These are phyloP conservation scores for Chesias legatella DNA, from an alignment of 2,888 invertebrate genomes.

Conservation along the genomic window DNA sequence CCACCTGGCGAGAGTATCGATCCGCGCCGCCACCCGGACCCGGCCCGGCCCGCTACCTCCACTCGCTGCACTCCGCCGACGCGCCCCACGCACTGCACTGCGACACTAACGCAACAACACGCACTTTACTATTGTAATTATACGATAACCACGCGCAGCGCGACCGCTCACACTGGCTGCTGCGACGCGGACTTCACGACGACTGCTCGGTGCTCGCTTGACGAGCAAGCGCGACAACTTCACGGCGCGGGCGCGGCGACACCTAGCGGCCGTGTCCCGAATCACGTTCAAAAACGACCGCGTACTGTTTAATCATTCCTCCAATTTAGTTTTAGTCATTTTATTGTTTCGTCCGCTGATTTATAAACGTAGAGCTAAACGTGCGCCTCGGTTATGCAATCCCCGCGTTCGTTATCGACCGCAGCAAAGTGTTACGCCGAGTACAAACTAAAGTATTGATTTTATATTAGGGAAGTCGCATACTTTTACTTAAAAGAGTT, in stretches of 20 bases:
- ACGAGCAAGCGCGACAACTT: slow-evolving; percentile 57
- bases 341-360: slow-evolving; percentile 1
- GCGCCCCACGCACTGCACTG: slow-evolving; percentile 57
- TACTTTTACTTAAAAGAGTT: slow-evolving; percentile 33
- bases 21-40: slow-evolving; percentile 51
- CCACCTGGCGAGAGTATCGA: slow-evolving; percentile 50
- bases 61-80: slow-evolving; percentile 34
- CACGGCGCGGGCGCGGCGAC: slow-evolving; percentile 36
- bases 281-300: slow-evolving; percentile 61
- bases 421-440: slow-evolving; percentile 2
- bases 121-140: slow-evolving; percentile 28
- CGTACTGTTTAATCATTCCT: slow-evolving; percentile 36
- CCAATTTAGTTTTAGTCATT: slow-evolving; percentile 9
- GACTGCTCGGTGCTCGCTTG: slow-evolving; percentile 30
- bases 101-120: slow-evolving; percentile 39
- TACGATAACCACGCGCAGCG: slow-evolving; percentile 42
- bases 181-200: slow-evolving; percentile 62
- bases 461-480: slow-evolving; percentile 58
- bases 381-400: slow-evolving; percentile 9
- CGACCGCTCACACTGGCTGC: slow-evolving; percentile 56
- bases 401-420: slow-evolving; percentile 1
- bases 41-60: slow-evolving; percentile 33
- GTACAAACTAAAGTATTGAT: slow-evolving; percentile 55
- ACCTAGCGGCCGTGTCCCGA: slow-evolving; percentile 37
- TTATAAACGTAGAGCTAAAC: slow-evolving; percentile 2